These are phyloP conservation scores for Dromococcyx pavoninus DNA, from an alignment of 2,797 vertebrate species.

Conservation along the genomic window DNA sequence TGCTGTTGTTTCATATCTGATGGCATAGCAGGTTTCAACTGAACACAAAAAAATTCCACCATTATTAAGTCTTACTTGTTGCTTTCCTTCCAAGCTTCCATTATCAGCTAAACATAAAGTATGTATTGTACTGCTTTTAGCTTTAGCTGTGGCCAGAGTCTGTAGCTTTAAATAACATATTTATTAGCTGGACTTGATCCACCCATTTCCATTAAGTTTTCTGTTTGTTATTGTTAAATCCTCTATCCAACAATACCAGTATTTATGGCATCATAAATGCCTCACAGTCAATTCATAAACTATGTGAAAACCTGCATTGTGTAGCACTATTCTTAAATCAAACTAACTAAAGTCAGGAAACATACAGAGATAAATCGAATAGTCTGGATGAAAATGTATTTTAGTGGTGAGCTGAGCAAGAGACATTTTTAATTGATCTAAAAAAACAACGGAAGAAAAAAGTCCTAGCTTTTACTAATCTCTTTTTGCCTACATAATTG, in stretches of 20 bases:
- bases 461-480: background rate
- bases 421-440: background rate
- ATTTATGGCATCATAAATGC: slow-evolving; percentile 48
- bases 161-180: background rate
- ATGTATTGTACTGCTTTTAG: background rate
- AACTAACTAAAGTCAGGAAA: slow-evolving; percentile 1
- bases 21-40: background rate
- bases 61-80: background rate
- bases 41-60: background rate
- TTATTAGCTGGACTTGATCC: slow-evolving; percentile 12
- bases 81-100: background rate
- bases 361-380: slow-evolving; percentile 21
- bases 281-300: slow-evolving; percentile 42
- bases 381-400: background rate
- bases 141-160: background rate
- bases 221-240: slow-evolving; percentile 36
- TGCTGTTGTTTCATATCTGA: background rate
- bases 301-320: slow-evolving; percentile 11
- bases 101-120: background rate
- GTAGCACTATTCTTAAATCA: slow-evolving; percentile 29
- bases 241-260: slow-evolving; percentile 4
- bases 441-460: slow-evolving; percentile 15
- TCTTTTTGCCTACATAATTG: slow-evolving; percentile 25
- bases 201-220: slow-evolving; percentile 30
- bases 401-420: slow-evolving; percentile 15